Percentiles rank a stretch among this genome's conserved stretches.
These are phyloP conservation scores for Tupaia chinensis DNA, from an alignment of 2,113 vertebrate genomes.

Conservation along the genomic window DNA sequence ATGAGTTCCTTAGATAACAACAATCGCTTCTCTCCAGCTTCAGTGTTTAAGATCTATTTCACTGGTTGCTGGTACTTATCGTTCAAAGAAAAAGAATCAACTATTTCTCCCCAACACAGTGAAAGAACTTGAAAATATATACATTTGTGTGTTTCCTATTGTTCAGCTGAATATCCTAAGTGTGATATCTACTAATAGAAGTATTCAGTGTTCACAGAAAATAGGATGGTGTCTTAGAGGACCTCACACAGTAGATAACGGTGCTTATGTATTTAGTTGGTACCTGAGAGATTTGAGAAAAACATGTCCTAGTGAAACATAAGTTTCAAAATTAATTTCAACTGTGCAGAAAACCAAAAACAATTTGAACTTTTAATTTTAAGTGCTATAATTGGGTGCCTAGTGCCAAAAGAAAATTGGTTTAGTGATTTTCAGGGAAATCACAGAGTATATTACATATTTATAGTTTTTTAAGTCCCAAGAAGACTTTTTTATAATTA, in stretches of 20 bases:
- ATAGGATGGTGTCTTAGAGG: constrained; percentile 31
- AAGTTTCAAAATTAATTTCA: constrained; percentile 70
- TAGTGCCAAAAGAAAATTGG: constrained; percentile 65
- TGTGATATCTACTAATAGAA: constrained; percentile 27
- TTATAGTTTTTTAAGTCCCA: constrained; percentile 55
- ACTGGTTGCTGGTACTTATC: constrained; percentile 32
- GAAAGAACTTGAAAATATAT: constrained; percentile 42
- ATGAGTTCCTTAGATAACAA: constrained; percentile 60
- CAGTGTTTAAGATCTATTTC: constrained; percentile 47
- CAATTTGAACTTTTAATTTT: constrained; percentile 74
- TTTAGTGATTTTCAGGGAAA: constrained; percentile 73
- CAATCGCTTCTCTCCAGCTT: not conserved
- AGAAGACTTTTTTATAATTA: constrained; percentile 44
- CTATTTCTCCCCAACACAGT: not conserved
- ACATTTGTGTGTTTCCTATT: constrained; percentile 20
- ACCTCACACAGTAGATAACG: not conserved
- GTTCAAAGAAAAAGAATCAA: constrained; percentile 60
- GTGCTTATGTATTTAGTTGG: not conserved
- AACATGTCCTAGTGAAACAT: constrained; percentile 49
- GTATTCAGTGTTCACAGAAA: not conserved
- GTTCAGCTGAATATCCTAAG: constrained; percentile 19
- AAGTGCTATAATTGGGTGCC: constrained; percentile 52
- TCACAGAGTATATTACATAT: constrained; percentile 60
- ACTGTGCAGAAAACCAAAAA: constrained; percentile 67
- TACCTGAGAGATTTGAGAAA: constrained; percentile 53